Percentiles rank a stretch among this genome's conserved stretches.
Evolutionary conservation across 2,113 vertebrate species (phyloP).

Genomic region (Rhipidura dahli): DNA sequence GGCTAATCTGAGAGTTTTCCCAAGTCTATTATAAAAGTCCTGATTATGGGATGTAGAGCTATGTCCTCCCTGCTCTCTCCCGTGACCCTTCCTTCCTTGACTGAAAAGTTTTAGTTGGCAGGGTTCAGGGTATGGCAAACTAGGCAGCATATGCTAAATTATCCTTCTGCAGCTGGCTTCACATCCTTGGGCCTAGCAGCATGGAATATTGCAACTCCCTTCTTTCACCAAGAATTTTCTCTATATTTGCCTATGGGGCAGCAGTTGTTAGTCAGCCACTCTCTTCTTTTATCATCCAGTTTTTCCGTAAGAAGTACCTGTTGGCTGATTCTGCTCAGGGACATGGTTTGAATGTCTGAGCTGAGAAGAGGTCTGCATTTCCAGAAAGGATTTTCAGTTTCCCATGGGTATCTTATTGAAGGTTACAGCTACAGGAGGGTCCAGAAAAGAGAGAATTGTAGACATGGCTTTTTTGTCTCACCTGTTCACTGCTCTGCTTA

Average conservation of each 20-base stretch:
- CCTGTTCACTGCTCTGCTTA: not conserved
- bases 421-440: not conserved
- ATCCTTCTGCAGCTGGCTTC: not conserved
- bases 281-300: not conserved
- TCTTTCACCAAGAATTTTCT: not conserved
- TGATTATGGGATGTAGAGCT: not conserved
- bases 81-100: not conserved
- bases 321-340: not conserved
- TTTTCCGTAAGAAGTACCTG: not conserved
- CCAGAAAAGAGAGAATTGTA: not conserved
- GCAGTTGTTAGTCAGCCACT: not conserved
- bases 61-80: not conserved
- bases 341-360: not conserved
- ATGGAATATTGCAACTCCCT: not conserved
- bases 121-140: rapidly evolving
- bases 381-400: not conserved
- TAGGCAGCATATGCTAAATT: not conserved
- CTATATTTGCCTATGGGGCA: not conserved
- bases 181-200: not conserved
- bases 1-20: not conserved
- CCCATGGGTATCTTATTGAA: not conserved
- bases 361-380: not conserved
- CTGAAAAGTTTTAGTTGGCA: not conserved
- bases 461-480: not conserved
- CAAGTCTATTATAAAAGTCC: not conserved